Conservation (phyloP, 2,113 vertebrate species). For the Baryphthengus martii region DNA sequence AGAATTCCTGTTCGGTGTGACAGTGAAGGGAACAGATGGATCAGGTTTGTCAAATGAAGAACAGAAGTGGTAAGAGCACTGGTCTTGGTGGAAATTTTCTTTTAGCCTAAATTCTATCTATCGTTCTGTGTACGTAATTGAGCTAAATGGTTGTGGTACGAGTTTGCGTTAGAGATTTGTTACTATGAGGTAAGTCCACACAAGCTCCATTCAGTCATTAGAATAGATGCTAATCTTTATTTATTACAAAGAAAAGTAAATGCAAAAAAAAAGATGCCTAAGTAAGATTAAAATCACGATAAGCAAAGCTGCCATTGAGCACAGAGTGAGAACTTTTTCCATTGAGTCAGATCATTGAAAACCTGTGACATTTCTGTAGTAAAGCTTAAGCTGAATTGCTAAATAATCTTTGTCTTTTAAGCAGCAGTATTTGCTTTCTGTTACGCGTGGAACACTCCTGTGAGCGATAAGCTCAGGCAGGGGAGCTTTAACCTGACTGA, state of each 20-base stretch:
- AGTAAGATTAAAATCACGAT: neutral
- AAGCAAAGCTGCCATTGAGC: neutral
- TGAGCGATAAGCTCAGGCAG: neutral
- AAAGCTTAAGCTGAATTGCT: neutral
- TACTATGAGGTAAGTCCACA: neutral
- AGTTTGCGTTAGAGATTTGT: neutral
- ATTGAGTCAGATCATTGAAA: neutral
- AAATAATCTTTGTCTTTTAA: neutral
- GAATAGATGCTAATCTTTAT: conserved; percentile 32
- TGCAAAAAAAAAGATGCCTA: neutral
- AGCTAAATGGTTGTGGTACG: neutral
- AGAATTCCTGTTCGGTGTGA: rapidly evolving
- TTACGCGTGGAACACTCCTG: neutral
- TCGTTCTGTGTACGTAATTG: neutral
- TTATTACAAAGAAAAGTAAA: neutral
- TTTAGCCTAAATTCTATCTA: neutral
- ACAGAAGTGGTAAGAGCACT: rapidly evolving
- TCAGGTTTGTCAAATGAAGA: neutral
- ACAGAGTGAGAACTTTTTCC: neutral
- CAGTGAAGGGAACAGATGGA: rapidly evolving
- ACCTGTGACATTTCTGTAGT: rapidly evolving
- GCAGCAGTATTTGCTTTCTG: neutral
- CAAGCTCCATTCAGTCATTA: neutral
- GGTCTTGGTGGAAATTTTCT: neutral
- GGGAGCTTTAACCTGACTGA: neutral